phyloP scores from a whole-genome alignment of 92 coral and sea anemone genomes.

The Porites lobata region DNA sequence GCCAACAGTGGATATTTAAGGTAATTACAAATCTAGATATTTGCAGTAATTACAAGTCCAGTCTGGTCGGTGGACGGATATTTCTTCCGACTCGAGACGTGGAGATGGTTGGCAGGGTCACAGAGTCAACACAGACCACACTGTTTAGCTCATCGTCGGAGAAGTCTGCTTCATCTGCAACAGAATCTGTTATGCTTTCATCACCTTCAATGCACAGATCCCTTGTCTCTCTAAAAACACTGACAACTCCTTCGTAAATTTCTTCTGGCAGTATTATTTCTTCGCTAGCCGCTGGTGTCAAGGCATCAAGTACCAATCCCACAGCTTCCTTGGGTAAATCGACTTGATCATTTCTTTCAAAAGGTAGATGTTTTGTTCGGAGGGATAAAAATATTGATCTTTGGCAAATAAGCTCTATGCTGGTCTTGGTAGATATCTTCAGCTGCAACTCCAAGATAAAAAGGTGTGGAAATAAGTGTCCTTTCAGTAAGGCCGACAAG shows the following conservation, averaged over 20 bases:
- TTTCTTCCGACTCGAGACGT: slow-evolving; percentile 45
- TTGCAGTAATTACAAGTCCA: slow-evolving; percentile 39
- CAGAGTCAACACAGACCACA: slow-evolving; percentile 37
- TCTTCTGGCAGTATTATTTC: slow-evolving; percentile 23
- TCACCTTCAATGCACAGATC: slow-evolving; percentile 22
- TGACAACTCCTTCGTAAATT: not conserved
- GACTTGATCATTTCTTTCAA: slow-evolving; percentile 1
- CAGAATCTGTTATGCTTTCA: not conserved
- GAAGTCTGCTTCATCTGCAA: not conserved
- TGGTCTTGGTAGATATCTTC: slow-evolving; percentile 15
- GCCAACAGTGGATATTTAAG: no score
- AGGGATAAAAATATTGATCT: slow-evolving; percentile 24
- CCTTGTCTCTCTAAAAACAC: not conserved
- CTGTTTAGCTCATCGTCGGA: slow-evolving; percentile 16
- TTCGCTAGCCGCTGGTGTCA: not conserved
- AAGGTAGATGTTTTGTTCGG: slow-evolving; percentile 9
- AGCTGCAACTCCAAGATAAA: slow-evolving; percentile 17
- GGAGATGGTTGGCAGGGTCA: slow-evolving; percentile 27
- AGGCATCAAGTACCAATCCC: slow-evolving; percentile 4
- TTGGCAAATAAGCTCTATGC: slow-evolving; percentile 7
- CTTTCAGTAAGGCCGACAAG: not conserved
- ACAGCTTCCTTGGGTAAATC: slow-evolving; percentile 16
- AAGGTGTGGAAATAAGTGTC: not conserved
- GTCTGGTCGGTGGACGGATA: slow-evolving; percentile 50
- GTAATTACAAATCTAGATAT: no score